These are phyloP conservation scores for Helostoma temminkii DNA, from an alignment of 2,797 vertebrate genomes.

Conservation along the genomic window DNA sequence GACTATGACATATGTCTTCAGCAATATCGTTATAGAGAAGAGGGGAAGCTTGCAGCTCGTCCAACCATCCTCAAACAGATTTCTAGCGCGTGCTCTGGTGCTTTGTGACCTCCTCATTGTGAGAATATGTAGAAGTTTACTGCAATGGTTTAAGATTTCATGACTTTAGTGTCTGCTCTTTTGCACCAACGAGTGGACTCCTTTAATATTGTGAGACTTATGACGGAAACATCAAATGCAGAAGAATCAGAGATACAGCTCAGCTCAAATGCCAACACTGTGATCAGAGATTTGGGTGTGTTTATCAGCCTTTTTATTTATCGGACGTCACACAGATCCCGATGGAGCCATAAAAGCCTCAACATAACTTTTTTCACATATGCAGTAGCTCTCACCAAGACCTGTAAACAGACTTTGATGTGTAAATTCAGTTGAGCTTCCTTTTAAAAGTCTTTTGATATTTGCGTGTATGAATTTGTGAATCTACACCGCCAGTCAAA, in stretches of 20 bases:
- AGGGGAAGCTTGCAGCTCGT: background rate
- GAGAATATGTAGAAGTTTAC: background rate
- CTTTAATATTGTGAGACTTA: background rate
- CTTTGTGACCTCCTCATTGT: background rate
- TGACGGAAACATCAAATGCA: background rate
- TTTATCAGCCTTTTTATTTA: constrained; percentile 4
- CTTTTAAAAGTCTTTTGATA: constrained; percentile 25
- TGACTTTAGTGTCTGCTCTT: background rate
- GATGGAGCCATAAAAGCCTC: background rate
- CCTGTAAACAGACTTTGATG: constrained; percentile 19
- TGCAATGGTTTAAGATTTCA: too few species aligned
- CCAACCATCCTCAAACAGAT: background rate
- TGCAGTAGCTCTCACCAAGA: background rate
- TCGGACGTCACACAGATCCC: background rate
- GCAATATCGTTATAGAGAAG: background rate
- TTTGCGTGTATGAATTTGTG: background rate
- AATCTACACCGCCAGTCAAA: too few species aligned
- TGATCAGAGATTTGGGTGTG: background rate
- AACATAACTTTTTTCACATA: background rate
- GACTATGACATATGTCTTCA: background rate
- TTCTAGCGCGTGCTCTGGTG: background rate
- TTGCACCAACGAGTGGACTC: background rate
- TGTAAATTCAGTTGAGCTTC: background rate
- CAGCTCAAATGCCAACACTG: background rate
- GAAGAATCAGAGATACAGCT: background rate